These are phyloP conservation scores for Odocoileus virginianus DNA, from an alignment of 2,113 vertebrate genomes.

Conservation along the genomic window DNA sequence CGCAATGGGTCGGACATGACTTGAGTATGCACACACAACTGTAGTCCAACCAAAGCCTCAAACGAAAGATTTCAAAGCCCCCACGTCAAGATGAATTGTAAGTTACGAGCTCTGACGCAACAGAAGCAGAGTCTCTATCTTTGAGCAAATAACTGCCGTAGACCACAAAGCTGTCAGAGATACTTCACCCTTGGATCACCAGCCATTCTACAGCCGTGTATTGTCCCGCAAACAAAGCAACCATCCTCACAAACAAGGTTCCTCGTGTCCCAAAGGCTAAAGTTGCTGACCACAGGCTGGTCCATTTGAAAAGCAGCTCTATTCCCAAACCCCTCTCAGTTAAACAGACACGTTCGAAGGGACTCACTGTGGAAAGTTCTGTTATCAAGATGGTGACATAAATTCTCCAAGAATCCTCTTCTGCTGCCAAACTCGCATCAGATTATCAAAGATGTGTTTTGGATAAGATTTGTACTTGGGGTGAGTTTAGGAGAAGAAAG, in stretches of 20 bases:
- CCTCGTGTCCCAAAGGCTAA: background rate
- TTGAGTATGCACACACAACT: fast-evolving
- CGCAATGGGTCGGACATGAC: fast-evolving
- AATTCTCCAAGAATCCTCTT: background rate
- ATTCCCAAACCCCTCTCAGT: background rate
- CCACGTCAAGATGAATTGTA: background rate
- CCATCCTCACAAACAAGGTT: background rate
- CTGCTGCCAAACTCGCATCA: background rate
- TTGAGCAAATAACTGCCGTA: fast-evolving
- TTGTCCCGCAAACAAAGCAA: background rate
- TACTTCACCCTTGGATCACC: too few relatives aligned
- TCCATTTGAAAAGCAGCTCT: background rate
- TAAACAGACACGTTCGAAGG: background rate
- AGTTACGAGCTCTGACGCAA: background rate
- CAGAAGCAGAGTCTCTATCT: background rate
- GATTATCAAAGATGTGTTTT: background rate
- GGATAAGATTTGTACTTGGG: background rate
- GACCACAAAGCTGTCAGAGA: too few relatives aligned
- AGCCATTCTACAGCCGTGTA: fast-evolving
- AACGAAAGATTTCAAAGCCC: fast-evolving
- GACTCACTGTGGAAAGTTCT: background rate
- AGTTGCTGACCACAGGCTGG: background rate
- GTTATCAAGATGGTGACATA: background rate
- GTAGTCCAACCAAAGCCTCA: background rate
- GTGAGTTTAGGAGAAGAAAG: background rate